These are phyloP conservation scores for Rhinopomastus cyanomelas DNA, from an alignment of 2,113 vertebrate genomes.

Conservation along the genomic window DNA sequence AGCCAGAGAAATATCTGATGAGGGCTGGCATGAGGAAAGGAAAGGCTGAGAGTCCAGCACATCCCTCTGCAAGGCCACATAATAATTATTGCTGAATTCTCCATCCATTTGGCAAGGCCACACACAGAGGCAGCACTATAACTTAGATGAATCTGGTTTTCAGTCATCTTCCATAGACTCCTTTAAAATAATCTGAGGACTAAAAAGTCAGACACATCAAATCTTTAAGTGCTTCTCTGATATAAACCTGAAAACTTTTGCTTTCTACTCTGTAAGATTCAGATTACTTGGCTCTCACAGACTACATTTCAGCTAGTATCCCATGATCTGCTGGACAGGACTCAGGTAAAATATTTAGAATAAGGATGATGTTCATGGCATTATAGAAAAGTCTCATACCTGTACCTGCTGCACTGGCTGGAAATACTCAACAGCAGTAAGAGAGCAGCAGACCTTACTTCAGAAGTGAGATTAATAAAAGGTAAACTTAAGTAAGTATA, in stretches of 20 bases:
- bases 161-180: background rate
- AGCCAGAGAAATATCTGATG: rapidly evolving
- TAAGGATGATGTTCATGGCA: too few species aligned
- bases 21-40: rapidly evolving
- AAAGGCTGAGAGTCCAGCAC: rapidly evolving
- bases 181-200: background rate
- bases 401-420: too few species aligned
- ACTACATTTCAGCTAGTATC: background rate
- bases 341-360: background rate
- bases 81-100: background rate
- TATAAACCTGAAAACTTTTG: background rate
- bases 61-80: background rate
- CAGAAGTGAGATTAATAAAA: background rate
- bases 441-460: too few species aligned
- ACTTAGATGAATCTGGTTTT: background rate
- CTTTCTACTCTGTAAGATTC: background rate
- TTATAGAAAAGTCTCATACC: too few species aligned
- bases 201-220: background rate
- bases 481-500: background rate
- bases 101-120: background rate
- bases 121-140: background rate
- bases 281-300: background rate
- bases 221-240: background rate
- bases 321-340: background rate
- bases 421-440: too few species aligned